These are phyloP conservation scores for Diploptera punctata DNA, from an alignment of 2,888 invertebrate genomes.

Conservation along the genomic window DNA sequence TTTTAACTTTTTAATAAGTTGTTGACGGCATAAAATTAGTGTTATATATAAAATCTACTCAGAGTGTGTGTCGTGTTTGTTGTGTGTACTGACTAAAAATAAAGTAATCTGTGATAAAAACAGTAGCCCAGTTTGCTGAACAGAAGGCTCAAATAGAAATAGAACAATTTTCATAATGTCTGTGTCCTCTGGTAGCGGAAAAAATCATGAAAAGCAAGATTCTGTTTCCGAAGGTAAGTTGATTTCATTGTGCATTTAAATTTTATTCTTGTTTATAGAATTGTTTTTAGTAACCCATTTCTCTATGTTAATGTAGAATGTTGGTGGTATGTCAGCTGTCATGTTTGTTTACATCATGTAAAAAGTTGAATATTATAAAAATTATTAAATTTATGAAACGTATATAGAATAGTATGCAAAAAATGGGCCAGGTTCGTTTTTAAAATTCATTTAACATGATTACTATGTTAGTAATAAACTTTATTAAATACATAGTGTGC, in stretches of 20 bases:
- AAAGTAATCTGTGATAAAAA: constrained; percentile 40
- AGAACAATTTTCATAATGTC: constrained; percentile 11
- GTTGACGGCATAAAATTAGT: constrained; percentile 22
- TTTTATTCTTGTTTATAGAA: not conserved
- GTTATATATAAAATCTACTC: constrained; percentile 19
- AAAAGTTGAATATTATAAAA: too few relatives aligned
- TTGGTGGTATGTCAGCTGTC: constrained; percentile 28
- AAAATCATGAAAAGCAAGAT: constrained; percentile 21
- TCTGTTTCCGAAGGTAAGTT: constrained; percentile 24
- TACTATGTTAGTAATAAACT: too few relatives aligned
- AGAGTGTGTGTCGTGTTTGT: constrained; percentile 16
- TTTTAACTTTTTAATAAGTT: constrained; percentile 30
- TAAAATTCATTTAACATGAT: too few relatives aligned
- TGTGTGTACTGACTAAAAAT: constrained; percentile 27
- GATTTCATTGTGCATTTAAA: not conserved
- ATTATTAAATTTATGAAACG: too few relatives aligned
- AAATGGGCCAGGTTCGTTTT: too few relatives aligned
- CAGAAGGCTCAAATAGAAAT: constrained; percentile 20
- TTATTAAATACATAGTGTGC: too few relatives aligned
- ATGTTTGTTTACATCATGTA: constrained; percentile 32
- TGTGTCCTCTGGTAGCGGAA: constrained; percentile 6
- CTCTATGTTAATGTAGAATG: not conserved
- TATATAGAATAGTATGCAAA: too few relatives aligned
- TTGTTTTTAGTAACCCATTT: not conserved
- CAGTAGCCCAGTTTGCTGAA: constrained; percentile 17